These are phyloP conservation scores for Alethe castanea DNA, from an alignment of 2,113 vertebrate genomes.

Conservation along the genomic window DNA sequence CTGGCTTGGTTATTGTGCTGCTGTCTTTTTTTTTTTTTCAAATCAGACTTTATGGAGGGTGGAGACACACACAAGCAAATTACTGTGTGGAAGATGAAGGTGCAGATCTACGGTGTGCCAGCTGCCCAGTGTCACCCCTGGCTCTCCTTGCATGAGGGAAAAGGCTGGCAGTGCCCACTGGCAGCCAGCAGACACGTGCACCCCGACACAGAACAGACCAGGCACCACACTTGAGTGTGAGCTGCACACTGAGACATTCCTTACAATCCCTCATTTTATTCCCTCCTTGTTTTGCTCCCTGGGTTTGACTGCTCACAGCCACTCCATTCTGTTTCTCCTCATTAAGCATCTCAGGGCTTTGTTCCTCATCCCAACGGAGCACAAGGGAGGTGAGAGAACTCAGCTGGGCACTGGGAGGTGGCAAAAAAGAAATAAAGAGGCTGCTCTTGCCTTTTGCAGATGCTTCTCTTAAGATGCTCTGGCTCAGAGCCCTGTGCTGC, in stretches of 20 bases:
- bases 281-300: neutral
- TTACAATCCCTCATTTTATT: neutral
- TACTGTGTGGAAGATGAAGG: neutral
- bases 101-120: neutral
- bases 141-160: neutral
- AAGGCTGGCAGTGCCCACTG: neutral
- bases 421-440: neutral
- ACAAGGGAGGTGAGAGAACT: neutral
- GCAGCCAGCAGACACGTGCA: neutral
- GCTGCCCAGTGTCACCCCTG: neutral
- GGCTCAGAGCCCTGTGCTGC: conserved; percentile 17
- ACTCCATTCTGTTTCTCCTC: neutral
- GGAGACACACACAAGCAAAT: neutral
- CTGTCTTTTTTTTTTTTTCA: neutral
- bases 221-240: neutral
- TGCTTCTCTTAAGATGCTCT: neutral
- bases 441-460: conserved; percentile 26
- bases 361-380: neutral
- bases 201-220: neutral
- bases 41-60: neutral
- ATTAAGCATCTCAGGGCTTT: neutral
- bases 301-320: neutral
- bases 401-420: neutral
- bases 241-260: neutral
- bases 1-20: neutral